Percentiles rank a stretch among this genome's conserved stretches.
phyloP scores from a whole-genome alignment of 2,797 vertebrate genomes.

The Scarus forsteni region DNA sequence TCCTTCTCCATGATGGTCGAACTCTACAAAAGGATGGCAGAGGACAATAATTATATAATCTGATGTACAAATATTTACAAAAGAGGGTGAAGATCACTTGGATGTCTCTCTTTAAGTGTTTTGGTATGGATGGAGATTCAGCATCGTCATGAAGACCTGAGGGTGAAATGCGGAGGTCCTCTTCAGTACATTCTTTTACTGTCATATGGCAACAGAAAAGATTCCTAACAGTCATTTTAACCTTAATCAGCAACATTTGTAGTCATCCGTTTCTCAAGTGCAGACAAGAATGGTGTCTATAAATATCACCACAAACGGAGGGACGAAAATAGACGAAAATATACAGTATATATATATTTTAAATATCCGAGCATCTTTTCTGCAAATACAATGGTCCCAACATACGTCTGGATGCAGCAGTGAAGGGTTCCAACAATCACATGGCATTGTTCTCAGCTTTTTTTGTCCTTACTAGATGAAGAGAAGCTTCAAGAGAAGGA shows the following conservation, averaged over 20 bases:
- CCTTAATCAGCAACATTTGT: conserved; percentile 35
- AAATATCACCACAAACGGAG: conserved; percentile 55
- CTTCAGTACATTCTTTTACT: conserved; percentile 59
- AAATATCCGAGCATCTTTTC: conserved; percentile 62
- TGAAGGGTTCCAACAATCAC: conserved; percentile 34
- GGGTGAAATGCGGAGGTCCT: conserved; percentile 59
- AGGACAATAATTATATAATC: conserved; percentile 40
- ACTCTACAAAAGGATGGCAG: conserved; percentile 51
- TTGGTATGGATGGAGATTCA: conserved; percentile 17
- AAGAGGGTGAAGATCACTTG: conserved; percentile 6
- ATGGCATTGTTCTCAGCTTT: conserved; percentile 43
- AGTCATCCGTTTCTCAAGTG: conserved; percentile 53
- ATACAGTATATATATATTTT: conserved; percentile 50
- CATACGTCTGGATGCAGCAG: conserved; percentile 50
- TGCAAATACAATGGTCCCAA: conserved; percentile 57
- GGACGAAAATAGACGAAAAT: conserved; percentile 46
- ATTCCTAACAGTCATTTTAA: conserved; percentile 50
- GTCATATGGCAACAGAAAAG: conserved; percentile 71
- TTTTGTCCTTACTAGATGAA: conserved; percentile 16
- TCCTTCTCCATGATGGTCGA: conserved; percentile 30
- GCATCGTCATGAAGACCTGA: conserved; percentile 21
- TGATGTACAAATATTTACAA: conserved; percentile 42
- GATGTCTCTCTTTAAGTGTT: conserved; percentile 5
- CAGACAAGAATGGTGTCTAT: conserved; percentile 50
- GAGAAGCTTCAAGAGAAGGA: conserved; percentile 16